These are phyloP conservation scores for Vicugna pacos DNA, from an alignment of 2,113 vertebrate genomes.

Conservation along the genomic window DNA sequence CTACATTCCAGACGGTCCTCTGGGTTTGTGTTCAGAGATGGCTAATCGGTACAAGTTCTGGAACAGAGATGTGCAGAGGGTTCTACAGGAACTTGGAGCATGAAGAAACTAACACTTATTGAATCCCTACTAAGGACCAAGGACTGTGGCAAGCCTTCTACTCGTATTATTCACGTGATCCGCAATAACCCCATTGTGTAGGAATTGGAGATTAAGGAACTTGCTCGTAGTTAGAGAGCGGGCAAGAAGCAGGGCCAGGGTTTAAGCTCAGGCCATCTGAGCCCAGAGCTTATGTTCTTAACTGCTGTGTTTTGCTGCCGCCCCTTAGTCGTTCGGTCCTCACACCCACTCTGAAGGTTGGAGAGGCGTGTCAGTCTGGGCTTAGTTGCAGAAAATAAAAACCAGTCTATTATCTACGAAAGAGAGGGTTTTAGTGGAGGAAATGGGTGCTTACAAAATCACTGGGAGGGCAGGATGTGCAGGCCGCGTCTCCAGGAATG, in stretches of 20 bases:
- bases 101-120: not conserved
- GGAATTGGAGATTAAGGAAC: constrained; percentile 55
- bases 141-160: constrained; percentile 16
- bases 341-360: not conserved
- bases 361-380: not conserved
- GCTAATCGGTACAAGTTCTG: not conserved
- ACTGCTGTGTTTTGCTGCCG: not conserved
- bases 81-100: not conserved
- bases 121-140: not conserved
- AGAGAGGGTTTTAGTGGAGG: not conserved
- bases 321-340: not conserved
- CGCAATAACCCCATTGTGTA: not conserved
- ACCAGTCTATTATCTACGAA: constrained; percentile 1
- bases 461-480: not conserved
- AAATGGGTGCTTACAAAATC: not conserved
- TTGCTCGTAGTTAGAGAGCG: not conserved
- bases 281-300: constrained; percentile 65
- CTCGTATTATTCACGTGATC: constrained; percentile 30
- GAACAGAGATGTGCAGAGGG: not conserved
- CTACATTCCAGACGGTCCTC: not conserved
- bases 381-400: constrained; percentile 58
- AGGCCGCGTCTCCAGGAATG: not conserved
- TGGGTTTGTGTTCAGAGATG: not conserved
- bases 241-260: constrained; percentile 33
- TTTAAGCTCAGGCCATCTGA: constrained; percentile 9